A percentile compares a stretch with the other conserved stretches of the same genome.
Evolutionary conservation across 2,888 invertebrate species (phyloP).

Genomic region (Platypus cylindrus): DNA sequence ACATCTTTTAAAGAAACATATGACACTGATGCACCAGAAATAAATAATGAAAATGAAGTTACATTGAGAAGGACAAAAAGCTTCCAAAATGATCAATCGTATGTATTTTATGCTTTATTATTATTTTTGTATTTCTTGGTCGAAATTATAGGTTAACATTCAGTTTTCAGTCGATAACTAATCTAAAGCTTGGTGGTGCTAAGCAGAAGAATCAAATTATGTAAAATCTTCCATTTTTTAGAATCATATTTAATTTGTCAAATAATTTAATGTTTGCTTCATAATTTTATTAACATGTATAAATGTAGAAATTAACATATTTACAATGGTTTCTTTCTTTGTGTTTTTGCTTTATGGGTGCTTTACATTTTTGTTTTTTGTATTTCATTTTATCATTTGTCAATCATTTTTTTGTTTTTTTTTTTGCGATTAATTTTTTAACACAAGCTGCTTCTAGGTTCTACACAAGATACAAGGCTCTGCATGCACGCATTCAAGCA

Average conservation of each 20-base stretch:
- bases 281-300: too few relatives aligned
- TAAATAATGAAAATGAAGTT: conserved; percentile 46
- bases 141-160: too few relatives aligned
- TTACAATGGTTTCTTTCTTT: too few relatives aligned
- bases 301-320: too few relatives aligned
- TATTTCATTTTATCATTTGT: conserved; percentile 3
- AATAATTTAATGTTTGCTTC: too few relatives aligned
- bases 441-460: conserved; percentile 44
- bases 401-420: too few relatives aligned
- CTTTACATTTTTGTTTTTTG: conserved; percentile 1
- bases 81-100: conserved; percentile 82
- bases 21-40: conserved; percentile 25
- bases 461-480: conserved; percentile 78
- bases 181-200: too few relatives aligned
- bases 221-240: too few relatives aligned
- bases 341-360: not conserved
- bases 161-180: too few relatives aligned
- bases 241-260: too few relatives aligned
- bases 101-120: conserved; percentile 38
- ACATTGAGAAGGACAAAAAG: conserved; percentile 72
- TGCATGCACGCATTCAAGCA: conserved; percentile 80
- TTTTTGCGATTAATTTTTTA: conserved; percentile 4
- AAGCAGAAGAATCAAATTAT: too few relatives aligned
- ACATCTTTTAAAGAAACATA: not conserved
- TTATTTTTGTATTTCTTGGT: too few relatives aligned